A percentile compares a stretch with the other conserved stretches of the same genome.
These are phyloP conservation scores for Siniperca scherzeri DNA, from an alignment of 2,797 vertebrate species.

Conservation along the genomic window DNA sequence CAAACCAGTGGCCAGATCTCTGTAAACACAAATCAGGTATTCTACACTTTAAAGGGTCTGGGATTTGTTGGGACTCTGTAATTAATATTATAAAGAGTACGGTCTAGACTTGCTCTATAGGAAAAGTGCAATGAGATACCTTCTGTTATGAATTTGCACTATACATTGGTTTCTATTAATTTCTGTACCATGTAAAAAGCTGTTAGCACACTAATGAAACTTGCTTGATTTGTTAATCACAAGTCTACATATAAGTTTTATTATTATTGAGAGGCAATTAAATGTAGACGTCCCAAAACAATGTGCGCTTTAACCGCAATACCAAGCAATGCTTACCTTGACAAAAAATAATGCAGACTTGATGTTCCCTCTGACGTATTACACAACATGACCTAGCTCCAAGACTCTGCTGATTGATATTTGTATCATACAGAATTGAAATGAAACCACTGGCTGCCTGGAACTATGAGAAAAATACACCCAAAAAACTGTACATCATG, in stretches of 20 bases:
- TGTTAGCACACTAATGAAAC: too few species aligned
- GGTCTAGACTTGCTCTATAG: too few species aligned
- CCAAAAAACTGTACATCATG: background rate
- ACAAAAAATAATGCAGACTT: background rate
- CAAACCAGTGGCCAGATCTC: constrained; percentile 25
- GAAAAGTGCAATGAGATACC: too few species aligned
- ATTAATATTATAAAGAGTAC: too few species aligned
- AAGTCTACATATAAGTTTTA: background rate
- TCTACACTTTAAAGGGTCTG: background rate
- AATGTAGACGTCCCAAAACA: background rate
- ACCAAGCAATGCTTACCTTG: background rate
- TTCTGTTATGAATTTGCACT: too few species aligned
- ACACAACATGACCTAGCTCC: too few species aligned
- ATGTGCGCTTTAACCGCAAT: background rate
- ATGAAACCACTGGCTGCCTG: background rate
- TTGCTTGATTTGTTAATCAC: background rate
- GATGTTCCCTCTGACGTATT: too few species aligned
- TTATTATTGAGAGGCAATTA: background rate
- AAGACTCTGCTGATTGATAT: background rate
- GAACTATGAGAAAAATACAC: background rate
- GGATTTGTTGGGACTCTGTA: too few species aligned
- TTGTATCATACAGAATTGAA: background rate
- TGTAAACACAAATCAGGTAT: constrained; percentile 33
- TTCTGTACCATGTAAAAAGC: background rate
- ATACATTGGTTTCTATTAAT: background rate